Base-by-base conservation (phyloP, 2,113 vertebrate species). In the Emydura subglobosa region DNA sequence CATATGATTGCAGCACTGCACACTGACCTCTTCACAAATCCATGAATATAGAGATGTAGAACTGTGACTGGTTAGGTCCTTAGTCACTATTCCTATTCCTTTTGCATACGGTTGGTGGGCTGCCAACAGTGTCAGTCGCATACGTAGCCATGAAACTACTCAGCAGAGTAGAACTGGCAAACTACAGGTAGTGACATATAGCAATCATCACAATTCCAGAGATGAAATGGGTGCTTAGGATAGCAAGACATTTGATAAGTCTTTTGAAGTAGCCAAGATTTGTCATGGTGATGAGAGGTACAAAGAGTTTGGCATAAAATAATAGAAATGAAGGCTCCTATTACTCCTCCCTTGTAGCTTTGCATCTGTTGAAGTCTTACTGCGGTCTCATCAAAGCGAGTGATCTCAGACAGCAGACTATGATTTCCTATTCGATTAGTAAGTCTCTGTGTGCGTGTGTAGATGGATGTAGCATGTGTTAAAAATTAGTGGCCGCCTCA, bases 401-500 rank as follows among this genome's bases (percentile, higher is more conserved):
- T 25, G n/a, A 59, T 82, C 53, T 44, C 72, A 76, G 72, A 24
- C 53, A 51, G 57, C 65, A 59, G 76, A 51, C 68, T 76, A 22
- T n/a, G 59, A 19, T 42, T 82, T 86, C 25, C 53, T 44, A 12
- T 76, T 59, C n/a, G 42, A 27, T 47, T 47, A 59, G 49, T 47
- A 65, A 25, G 34, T 29, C 65, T 72, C 65, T 8, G 39, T 39
- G 39, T 39, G 39, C 39, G 4, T 17, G 3, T 39, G 65, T 50
- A 51, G 50, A 50, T 82, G 34, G 59, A 47, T 78, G 24, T 31
- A 65, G 54, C 82, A 83, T 8, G 76, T 88, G 72, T 89, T 7
- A 79, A 79, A 83, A 79, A 82, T 94, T 87, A 83, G 85, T 86
- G 76, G 54, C 89, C 21, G 59, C 68, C 78, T 94, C 86, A 50